These are phyloP conservation scores for Gambelia wislizenii DNA, from an alignment of 2,797 vertebrate species.

Conservation along the genomic window DNA sequence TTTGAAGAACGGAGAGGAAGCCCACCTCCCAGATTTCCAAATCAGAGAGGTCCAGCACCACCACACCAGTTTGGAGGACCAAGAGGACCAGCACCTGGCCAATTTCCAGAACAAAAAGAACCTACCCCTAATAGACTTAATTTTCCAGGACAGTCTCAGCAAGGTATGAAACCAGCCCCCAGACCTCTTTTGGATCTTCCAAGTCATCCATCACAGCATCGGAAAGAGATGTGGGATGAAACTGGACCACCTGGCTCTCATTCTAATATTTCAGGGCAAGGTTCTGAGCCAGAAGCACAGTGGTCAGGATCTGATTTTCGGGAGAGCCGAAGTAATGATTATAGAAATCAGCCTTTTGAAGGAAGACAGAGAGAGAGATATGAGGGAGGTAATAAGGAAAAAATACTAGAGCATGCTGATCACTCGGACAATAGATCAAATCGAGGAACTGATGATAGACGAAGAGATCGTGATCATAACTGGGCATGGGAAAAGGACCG, in stretches of 20 bases:
- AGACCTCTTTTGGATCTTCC: constrained; percentile 89
- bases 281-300: constrained; percentile 80
- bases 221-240: constrained; percentile 82
- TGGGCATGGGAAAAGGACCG: constrained; percentile 85
- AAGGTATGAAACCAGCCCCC: constrained; percentile 77
- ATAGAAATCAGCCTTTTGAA: constrained; percentile 76
- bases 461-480: constrained; percentile 87
- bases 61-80: constrained; percentile 84
- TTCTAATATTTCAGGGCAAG: no score
- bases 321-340: constrained; percentile 85
- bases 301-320: constrained; percentile 84
- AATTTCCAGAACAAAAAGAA: constrained; percentile 77
- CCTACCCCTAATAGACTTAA: constrained; percentile 76
- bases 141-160: constrained; percentile 78
- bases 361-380: constrained; percentile 87
- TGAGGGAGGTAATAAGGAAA: constrained; percentile 85
- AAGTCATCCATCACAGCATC: constrained; percentile 81
- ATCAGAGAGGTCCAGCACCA: constrained; percentile 80
- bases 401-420: constrained; percentile 75
- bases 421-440: constrained; percentile 83
- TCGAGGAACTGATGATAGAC: constrained; percentile 86
- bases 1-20: constrained; percentile 76
- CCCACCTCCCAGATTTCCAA: constrained; percentile 76
- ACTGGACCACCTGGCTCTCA: constrained; percentile 70
- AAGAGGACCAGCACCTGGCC: constrained; percentile 80